These are phyloP conservation scores for Endomychus coccineus DNA, from an alignment of 2,888 invertebrate genomes.

Conservation along the genomic window DNA sequence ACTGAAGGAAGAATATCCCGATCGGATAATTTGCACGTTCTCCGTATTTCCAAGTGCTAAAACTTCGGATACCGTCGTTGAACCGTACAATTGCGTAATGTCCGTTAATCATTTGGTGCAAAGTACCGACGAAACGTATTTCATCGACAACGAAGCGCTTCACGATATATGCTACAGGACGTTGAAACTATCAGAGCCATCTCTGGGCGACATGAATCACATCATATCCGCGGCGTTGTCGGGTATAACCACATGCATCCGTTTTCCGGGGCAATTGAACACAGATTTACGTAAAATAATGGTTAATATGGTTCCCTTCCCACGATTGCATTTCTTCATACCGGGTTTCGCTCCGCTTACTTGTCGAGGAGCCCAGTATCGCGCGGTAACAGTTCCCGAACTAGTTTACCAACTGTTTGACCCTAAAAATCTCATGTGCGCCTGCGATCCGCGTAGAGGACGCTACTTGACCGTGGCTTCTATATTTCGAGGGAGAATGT, in stretches of 20 bases:
- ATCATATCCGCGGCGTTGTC: constrained; percentile 53
- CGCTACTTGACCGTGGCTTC: constrained; percentile 74
- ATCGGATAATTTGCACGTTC: constrained; percentile 68
- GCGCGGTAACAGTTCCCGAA: constrained; percentile 68
- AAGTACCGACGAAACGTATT: constrained; percentile 55
- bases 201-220: constrained; percentile 50
- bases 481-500: constrained; percentile 69
- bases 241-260: constrained; percentile 55
- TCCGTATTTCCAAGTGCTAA: constrained; percentile 62
- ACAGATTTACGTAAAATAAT: constrained; percentile 57
- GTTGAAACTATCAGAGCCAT: constrained; percentile 52
- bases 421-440: constrained; percentile 83
- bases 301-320: constrained; percentile 61
- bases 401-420: constrained; percentile 77
- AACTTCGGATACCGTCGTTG: constrained; percentile 58
- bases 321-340: constrained; percentile 58
- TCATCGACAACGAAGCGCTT: constrained; percentile 57
- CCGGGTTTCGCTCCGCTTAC: constrained; percentile 60
- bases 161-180: constrained; percentile 58
- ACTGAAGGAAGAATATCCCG: constrained; percentile 70
- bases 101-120: constrained; percentile 53
- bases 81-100: constrained; percentile 56
- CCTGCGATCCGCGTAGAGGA: constrained; percentile 77
- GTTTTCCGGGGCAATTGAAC: constrained; percentile 64
- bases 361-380: constrained; percentile 58